Base-by-base conservation (phyloP, 2,888 invertebrate species). In the Epsilonema sp. region DNA sequence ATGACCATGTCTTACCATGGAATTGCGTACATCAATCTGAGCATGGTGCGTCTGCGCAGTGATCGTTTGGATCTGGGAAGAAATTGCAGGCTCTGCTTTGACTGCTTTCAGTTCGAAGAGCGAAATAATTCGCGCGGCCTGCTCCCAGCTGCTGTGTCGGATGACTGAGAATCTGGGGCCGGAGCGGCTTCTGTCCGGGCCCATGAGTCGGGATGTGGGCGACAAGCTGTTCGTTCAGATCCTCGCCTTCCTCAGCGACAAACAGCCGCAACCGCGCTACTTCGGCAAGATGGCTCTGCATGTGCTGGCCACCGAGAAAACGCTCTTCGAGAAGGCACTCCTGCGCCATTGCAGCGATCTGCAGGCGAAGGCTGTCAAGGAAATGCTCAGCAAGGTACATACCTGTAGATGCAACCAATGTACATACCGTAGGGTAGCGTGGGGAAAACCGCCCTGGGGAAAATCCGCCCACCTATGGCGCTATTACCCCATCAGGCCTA, bases 221-320 rank as follows among this genome's bases (percentile, higher is more conserved):
- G 80, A 84, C 58, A 77, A 79, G 57, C 72, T 90, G 48, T 70
- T 92, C 46, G 73, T 78, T 26, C 77, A 81, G 1, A 79, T 80
- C 1, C 83, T 86, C 0, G 81, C 81, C 62, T 75, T 87, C 52
- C 69, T 86, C 5, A 78, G 77, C 24, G 90, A 92, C 65, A 83
- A 84, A 21, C 80, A 79, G 63, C 75, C 83, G 24, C 85, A 87
- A 54, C 80, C 86, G 0, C 77, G 87, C 77, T 76, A 64, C 25
- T 44, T 43, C 22, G 49, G 49, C 26, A 49, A 49, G 26, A 26
- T 37, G 8, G 26, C 23, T 2, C 40, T 49, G 31, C 40, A 39
- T 11, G 19, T 41, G 16, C 38, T 49, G 23, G 19, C 37, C 26
- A 19, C 3, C 3, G 48, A 42, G 3, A 2, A 46, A 2, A 5